Evolutionary conservation across 2,797 vertebrate genomes (phyloP).

Genomic region (Phoeniculus purpureus): DNA sequence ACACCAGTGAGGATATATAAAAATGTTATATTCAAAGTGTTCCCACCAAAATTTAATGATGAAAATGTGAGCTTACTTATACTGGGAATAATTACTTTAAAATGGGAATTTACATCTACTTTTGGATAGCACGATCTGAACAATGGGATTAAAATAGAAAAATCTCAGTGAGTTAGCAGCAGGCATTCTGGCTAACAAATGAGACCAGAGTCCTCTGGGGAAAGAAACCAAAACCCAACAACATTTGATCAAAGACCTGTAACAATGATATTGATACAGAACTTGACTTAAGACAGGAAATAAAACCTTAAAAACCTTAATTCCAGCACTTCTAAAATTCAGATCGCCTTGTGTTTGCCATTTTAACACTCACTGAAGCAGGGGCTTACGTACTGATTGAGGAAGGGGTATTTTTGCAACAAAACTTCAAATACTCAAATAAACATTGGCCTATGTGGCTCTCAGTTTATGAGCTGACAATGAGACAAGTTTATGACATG

Average conservation of each 20-base stretch:
- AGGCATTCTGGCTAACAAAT: background rate
- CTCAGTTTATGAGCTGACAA: slow-evolving; percentile 7
- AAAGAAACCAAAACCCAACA: background rate
- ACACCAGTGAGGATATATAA: background rate
- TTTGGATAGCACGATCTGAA: background rate
- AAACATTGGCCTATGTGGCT: background rate
- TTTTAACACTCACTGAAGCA: background rate
- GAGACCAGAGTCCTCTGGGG: background rate
- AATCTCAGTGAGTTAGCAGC: background rate
- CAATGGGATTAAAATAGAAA: background rate
- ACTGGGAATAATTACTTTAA: too few species aligned
- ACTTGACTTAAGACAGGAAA: background rate
- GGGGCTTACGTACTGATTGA: background rate
- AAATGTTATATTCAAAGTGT: background rate
- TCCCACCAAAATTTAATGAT: background rate
- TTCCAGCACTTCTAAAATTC: background rate
- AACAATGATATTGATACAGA: background rate
- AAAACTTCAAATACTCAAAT: background rate
- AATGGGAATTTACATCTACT: background rate
- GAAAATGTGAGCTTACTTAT: background rate
- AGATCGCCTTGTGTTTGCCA: background rate
- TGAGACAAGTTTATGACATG: background rate
- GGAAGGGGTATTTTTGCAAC: background rate
- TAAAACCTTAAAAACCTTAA: background rate
- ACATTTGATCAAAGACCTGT: background rate